Evolutionary conservation across 1,140 invertebrate species (phyloP).

Genomic region (Drosophila kohkoa): DNA sequence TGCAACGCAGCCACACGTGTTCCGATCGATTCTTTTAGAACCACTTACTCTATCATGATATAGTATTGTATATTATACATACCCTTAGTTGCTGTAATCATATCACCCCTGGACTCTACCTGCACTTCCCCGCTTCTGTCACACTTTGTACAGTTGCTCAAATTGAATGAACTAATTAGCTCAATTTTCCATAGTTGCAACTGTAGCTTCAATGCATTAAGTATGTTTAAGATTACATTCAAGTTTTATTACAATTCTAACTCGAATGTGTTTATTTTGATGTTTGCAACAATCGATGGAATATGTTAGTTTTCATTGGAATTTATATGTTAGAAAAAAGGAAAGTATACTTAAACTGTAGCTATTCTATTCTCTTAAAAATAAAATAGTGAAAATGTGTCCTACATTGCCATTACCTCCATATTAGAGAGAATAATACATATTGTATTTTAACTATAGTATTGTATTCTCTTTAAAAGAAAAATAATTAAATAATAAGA

Average conservation of each 20-base stretch:
- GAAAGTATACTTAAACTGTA: no score
- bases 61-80: not conserved
- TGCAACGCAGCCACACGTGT: slow-evolving; percentile 10
- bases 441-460: no score
- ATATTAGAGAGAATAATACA: no score
- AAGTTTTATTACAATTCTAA: no score
- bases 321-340: no score
- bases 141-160: slow-evolving; percentile 13
- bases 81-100: not conserved
- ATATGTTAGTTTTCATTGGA: no score
- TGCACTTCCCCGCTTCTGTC: not conserved
- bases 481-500: no score
- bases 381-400: no score
- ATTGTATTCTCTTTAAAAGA: no score
- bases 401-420: no score
- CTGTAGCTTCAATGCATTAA: not conserved
- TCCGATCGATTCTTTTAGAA: slow-evolving; percentile 18
- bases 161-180: slow-evolving; percentile 29
- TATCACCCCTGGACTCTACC: slow-evolving; percentile 5
- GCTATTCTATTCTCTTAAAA: no score
- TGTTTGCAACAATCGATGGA: not conserved
- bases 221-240: no score
- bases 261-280: not conserved
- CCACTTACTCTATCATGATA: not conserved
- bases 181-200: slow-evolving; percentile 2